Percentiles rank a stretch among this genome's conserved stretches.
Conservation (phyloP, 2,113 vertebrate genomes). For the Eclectus roratus region DNA sequence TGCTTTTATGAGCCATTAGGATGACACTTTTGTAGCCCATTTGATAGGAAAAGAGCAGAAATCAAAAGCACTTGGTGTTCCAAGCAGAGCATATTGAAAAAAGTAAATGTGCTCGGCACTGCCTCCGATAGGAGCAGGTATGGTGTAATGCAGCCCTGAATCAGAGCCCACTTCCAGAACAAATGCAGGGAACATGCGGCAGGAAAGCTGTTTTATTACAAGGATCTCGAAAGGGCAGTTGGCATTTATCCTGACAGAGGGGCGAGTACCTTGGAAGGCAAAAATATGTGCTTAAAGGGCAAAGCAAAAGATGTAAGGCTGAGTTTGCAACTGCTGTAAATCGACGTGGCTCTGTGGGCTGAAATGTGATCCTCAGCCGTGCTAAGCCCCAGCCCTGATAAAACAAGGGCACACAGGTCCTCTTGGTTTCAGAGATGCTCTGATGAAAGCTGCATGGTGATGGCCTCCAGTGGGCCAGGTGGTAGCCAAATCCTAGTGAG, state of each 20-base stretch:
- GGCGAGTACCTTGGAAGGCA: rapidly evolving
- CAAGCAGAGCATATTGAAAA: background rate
- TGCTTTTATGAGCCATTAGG: background rate
- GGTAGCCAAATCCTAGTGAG: background rate
- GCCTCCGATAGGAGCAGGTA: background rate
- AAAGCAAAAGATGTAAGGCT: background rate
- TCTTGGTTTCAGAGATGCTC: background rate
- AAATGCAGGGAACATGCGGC: background rate
- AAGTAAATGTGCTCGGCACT: background rate
- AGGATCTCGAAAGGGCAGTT: background rate
- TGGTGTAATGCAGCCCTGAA: background rate
- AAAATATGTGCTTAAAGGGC: background rate
- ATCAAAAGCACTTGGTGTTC: background rate
- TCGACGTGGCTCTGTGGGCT: rapidly evolving
- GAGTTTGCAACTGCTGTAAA: background rate
- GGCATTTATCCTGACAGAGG: background rate
- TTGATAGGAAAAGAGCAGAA: background rate
- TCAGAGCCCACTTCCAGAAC: background rate
- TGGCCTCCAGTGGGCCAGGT: background rate
- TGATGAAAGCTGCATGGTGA: background rate
- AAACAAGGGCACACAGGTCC: background rate
- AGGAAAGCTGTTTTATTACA: background rate
- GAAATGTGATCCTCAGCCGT: background rate
- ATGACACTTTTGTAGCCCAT: background rate
- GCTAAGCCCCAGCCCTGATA: background rate